A percentile compares a stretch with the other conserved stretches of the same genome.
phyloP scores from a whole-genome alignment of 2,888 invertebrate species.

The Caenorhabditis auriculariae region DNA sequence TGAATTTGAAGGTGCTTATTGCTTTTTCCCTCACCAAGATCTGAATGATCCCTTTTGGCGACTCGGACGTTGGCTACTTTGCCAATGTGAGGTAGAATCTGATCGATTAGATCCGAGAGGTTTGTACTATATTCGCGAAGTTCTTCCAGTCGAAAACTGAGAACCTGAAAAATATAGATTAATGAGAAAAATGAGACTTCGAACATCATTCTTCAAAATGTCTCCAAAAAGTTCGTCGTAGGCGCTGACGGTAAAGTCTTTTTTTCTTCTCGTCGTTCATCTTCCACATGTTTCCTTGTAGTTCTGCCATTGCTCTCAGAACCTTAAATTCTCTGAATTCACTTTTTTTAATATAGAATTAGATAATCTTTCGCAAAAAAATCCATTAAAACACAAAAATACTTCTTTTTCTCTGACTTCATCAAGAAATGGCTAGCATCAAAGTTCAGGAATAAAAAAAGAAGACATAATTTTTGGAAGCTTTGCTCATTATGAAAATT shows the following conservation, averaged over 20 bases:
- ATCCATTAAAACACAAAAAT: no score
- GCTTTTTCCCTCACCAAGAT: constrained; percentile 1
- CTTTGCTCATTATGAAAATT: no score
- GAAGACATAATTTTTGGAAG: no score
- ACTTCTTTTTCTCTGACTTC: no score
- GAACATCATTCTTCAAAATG: constrained; percentile 11
- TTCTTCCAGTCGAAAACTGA: constrained; percentile 13
- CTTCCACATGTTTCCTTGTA: constrained; percentile 8
- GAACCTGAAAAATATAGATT: constrained; percentile 4
- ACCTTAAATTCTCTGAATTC: not conserved
- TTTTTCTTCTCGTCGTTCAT: constrained; percentile 1
- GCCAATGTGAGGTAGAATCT: not conserved
- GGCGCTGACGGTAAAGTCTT: constrained; percentile 7
- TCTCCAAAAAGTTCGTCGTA: constrained; percentile 18
- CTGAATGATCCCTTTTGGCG: constrained; percentile 3
- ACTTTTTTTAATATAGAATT: no score
- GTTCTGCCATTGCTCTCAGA: constrained; percentile 5
- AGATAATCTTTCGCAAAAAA: no score
- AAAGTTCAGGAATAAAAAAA: no score
- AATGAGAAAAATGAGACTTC: not conserved
- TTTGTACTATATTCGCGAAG: constrained; percentile 4
- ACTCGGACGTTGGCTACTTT: constrained; percentile 1
- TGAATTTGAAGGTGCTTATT: not conserved
- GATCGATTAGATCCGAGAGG: constrained; percentile 2
- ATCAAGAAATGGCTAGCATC: no score